A percentile compares a stretch with the other conserved stretches of the same genome.
Conservation (phyloP, 2,113 vertebrate genomes). For the Oxyura jamaicensis region DNA sequence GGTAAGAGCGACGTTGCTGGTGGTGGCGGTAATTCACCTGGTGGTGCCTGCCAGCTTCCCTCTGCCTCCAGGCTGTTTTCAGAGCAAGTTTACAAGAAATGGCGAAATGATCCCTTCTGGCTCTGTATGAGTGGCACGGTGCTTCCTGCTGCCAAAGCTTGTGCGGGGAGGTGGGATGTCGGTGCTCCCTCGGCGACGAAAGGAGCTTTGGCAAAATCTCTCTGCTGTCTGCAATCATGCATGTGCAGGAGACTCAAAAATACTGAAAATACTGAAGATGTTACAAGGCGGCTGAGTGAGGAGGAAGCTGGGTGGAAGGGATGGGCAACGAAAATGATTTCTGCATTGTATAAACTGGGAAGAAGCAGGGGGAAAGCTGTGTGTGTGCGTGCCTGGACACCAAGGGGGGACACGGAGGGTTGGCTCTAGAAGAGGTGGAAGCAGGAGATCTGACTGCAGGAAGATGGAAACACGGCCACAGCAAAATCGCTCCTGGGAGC, state of each 20-base stretch:
- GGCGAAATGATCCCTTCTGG: background rate
- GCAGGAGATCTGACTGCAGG: accelerated
- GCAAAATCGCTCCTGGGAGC: background rate
- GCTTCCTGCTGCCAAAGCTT: background rate
- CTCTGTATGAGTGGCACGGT: background rate
- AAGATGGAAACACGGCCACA: background rate
- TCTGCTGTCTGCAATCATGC: background rate
- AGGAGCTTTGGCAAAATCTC: background rate
- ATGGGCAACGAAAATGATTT: background rate
- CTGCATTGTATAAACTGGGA: background rate
- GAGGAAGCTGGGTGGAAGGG: background rate
- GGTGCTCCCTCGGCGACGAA: background rate
- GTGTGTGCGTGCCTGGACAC: accelerated
- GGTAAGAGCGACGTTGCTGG: background rate
- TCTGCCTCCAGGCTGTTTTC: background rate
- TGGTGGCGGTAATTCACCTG: background rate
- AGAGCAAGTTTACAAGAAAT: no score
- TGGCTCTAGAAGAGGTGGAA: background rate
- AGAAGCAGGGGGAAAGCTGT: background rate
- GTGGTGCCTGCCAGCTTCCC: background rate
- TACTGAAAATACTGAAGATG: background rate
- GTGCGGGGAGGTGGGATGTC: background rate
- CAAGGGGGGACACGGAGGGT: accelerated
- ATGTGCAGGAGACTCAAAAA: background rate
- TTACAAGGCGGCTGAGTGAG: background rate